Evolutionary conservation across 1,140 invertebrate species (phyloP).

Genomic region (Brachionus rotundiformis): DNA sequence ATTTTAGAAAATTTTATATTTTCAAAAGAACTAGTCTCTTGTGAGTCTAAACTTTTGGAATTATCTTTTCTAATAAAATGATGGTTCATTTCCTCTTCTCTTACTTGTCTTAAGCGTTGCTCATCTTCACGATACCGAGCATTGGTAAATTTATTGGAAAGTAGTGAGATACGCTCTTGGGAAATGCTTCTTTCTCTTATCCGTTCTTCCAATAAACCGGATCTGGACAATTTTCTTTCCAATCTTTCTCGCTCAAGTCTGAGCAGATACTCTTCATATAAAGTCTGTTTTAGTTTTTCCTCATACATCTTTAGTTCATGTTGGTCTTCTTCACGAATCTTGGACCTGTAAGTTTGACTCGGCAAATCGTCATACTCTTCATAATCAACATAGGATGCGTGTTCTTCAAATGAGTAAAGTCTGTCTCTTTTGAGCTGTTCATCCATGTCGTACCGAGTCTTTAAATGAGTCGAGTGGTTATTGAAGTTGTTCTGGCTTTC

Average conservation of each 20-base stretch:
- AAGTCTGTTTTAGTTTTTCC: constrained; percentile 41
- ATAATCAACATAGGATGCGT: not conserved
- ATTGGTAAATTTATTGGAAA: not conserved
- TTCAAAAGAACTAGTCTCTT: constrained; percentile 3
- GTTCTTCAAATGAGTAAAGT: constrained; percentile 21
- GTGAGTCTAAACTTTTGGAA: constrained; percentile 23
- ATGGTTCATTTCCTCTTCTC: constrained; percentile 1
- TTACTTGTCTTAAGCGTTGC: constrained; percentile 24
- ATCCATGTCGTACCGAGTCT: not conserved
- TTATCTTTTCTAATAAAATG: not conserved
- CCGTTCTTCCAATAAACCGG: constrained; percentile 25
- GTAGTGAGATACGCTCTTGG: constrained; percentile 12
- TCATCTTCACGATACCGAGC: not conserved
- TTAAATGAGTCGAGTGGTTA: not conserved
- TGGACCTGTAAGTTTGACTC: not conserved
- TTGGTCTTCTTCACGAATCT: constrained; percentile 19
- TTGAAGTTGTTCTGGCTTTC: not conserved
- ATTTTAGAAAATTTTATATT: constrained; percentile 34
- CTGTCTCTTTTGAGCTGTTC: constrained; percentile 15
- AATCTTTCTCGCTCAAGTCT: constrained; percentile 36
- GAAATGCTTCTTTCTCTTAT: constrained; percentile 45
- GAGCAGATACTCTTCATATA: constrained; percentile 48
- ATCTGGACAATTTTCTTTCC: constrained; percentile 36
- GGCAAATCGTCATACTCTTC: constrained; percentile 11
- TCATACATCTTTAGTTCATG: constrained; percentile 21